phyloP scores from a whole-genome alignment of 23 tunicate genomes.

The Botrylloides violaceus region DNA sequence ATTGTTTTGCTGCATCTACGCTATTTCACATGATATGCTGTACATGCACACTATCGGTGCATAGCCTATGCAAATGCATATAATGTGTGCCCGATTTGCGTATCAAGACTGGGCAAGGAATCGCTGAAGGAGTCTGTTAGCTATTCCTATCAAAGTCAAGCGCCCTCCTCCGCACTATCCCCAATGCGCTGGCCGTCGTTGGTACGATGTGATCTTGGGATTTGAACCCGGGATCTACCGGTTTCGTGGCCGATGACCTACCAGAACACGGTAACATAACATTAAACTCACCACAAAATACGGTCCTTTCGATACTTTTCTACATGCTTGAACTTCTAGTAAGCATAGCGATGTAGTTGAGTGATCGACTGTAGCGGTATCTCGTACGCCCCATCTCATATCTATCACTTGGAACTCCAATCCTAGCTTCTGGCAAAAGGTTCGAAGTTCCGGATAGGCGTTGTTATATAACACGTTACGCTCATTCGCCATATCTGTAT shows the following conservation, averaged over 20 bases:
- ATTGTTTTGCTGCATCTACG: too few species aligned
- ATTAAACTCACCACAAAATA: conserved; percentile 65
- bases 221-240: too few species aligned
- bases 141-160: too few species aligned
- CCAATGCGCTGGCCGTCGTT: background rate
- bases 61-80: too few species aligned
- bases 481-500: conserved; percentile 77
- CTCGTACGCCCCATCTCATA: conserved; percentile 94
- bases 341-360: conserved; percentile 69
- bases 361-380: conserved; percentile 66
- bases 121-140: too few species aligned
- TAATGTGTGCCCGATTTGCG: too few species aligned
- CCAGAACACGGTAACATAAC: background rate
- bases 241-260: too few species aligned
- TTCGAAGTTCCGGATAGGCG: conserved; percentile 67
- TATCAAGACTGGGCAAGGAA: too few species aligned
- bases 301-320: conserved; percentile 68
- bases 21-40: too few species aligned
- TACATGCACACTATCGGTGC: too few species aligned
- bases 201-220: too few species aligned
- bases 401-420: conserved; percentile 86
- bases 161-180: too few species aligned
- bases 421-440: conserved; percentile 52
- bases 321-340: conserved; percentile 56
- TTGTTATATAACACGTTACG: conserved; percentile 47